These are phyloP conservation scores for Synanceia verrucosa DNA, from an alignment of 2,797 vertebrate species.

Conservation along the genomic window DNA sequence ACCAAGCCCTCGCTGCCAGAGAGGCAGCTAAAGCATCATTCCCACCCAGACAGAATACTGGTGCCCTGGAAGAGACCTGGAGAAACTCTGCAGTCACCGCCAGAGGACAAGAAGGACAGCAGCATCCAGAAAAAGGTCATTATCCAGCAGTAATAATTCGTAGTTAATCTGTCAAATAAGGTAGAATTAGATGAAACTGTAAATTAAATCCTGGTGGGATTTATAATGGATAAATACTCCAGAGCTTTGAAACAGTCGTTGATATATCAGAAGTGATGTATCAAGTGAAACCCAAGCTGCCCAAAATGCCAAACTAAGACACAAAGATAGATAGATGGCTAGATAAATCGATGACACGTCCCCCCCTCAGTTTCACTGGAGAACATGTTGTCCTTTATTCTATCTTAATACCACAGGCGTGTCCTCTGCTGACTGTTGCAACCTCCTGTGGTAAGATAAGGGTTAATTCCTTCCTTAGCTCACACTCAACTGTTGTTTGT, in stretches of 20 bases:
- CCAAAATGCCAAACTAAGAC: neutral
- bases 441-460: neutral
- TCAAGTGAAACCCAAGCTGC: neutral
- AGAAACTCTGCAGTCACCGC: neutral
- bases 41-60: conserved; percentile 51
- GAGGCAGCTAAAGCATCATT: conserved; percentile 49
- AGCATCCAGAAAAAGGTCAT: conserved; percentile 74
- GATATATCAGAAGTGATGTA: neutral
- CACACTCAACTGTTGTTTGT: conserved; percentile 45
- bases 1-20: conserved; percentile 48
- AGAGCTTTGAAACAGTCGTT: neutral
- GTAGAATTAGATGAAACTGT: neutral
- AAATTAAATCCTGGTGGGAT: neutral
- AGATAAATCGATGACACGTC: neutral
- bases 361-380: neutral
- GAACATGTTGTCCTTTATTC: neutral
- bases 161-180: neutral
- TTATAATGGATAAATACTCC: neutral
- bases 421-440: neutral
- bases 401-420: neutral
- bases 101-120: neutral
- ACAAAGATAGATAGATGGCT: no score
- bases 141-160: neutral
- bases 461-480: neutral
- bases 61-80: conserved; percentile 72